These are phyloP conservation scores for Piscicola geometra DNA, from an alignment of 2,888 invertebrate genomes.

Conservation along the genomic window DNA sequence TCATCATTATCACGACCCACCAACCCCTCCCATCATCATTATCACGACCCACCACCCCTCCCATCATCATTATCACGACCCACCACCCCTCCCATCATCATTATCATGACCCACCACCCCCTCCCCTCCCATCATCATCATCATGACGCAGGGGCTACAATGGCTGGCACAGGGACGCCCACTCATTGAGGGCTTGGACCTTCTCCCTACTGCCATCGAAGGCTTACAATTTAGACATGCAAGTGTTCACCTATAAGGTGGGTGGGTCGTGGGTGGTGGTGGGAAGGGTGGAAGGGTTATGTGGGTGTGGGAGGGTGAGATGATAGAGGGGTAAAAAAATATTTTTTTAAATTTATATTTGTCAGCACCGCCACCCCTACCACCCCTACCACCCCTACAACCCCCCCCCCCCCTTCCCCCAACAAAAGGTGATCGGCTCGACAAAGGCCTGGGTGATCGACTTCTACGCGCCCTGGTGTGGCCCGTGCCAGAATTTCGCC, in stretches of 20 bases:
- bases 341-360: too few relatives aligned
- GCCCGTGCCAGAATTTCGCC: slow-evolving; percentile 64
- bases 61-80: too few relatives aligned
- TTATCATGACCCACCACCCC: too few relatives aligned
- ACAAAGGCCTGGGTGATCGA: slow-evolving; percentile 59
- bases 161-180: slow-evolving; percentile 64
- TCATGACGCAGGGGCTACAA: slow-evolving; percentile 56
- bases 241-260: slow-evolving; percentile 38
- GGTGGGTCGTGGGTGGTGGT: not conserved
- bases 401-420: slow-evolving; percentile 34
- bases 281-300: not conserved
- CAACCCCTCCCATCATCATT: too few relatives aligned
- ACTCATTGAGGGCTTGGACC: slow-evolving; percentile 65
- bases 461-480: slow-evolving; percentile 57
- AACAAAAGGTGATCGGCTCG: slow-evolving; percentile 58
- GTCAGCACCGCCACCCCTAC: not conserved
- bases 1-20: too few relatives aligned
- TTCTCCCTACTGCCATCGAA: slow-evolving; percentile 63
- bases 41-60: too few relatives aligned
- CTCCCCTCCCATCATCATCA: too few relatives aligned
- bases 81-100: too few relatives aligned
- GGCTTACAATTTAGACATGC: slow-evolving; percentile 53
- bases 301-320: not conserved
- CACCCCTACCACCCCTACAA: not conserved
- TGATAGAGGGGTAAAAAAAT: not conserved